Percentiles rank a stretch among this genome's conserved stretches.
These are phyloP conservation scores for Aptenodytes forsteri DNA, from an alignment of 2,113 vertebrate genomes.

Conservation along the genomic window DNA sequence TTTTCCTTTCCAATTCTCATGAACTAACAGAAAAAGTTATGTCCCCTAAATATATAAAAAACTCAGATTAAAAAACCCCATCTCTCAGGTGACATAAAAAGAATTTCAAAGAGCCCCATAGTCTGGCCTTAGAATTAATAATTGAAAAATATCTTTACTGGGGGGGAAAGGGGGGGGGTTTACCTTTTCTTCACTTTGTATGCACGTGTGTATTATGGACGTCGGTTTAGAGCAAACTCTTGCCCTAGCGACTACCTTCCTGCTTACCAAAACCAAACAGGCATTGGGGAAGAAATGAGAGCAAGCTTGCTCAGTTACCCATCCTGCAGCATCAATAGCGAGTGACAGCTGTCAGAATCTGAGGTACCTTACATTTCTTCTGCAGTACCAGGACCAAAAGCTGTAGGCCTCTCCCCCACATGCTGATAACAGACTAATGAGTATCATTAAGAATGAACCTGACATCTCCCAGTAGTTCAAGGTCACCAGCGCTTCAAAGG, in stretches of 20 bases:
- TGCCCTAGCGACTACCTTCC: neutral
- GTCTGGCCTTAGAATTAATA: neutral
- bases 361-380: neutral
- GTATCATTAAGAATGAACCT: neutral
- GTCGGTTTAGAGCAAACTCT: neutral
- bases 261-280: neutral
- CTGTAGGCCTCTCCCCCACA: neutral
- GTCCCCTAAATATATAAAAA: neutral
- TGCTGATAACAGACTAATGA: neutral
- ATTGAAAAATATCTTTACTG: neutral
- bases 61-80: neutral
- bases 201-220: neutral
- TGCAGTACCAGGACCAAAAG: neutral
- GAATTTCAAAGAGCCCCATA: neutral
- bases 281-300: neutral
- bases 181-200: neutral
- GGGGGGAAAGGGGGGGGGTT: neutral
- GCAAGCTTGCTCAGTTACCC: neutral
- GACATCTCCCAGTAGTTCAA: neutral
- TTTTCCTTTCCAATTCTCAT: neutral
- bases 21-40: neutral
- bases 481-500: neutral
- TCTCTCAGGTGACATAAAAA: neutral
- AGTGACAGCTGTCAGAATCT: neutral
- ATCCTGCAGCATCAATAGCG: neutral